Evolutionary conservation across 2,888 invertebrate species (phyloP).

Genomic region (Eristalis arbustorum): DNA sequence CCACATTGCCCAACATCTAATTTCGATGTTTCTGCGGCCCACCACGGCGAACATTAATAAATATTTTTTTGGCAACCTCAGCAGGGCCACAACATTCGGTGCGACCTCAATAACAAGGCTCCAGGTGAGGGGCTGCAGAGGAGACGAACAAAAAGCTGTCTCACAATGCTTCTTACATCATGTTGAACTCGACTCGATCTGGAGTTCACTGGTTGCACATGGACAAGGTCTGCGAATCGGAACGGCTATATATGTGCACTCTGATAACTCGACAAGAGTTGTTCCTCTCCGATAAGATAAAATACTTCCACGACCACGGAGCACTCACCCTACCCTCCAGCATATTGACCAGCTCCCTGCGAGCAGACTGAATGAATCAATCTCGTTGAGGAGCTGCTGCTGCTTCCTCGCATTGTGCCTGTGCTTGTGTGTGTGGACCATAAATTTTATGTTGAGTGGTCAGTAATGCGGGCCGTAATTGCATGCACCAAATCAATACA

Average conservation of each 20-base stretch:
- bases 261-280: conserved; percentile 13
- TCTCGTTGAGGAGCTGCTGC: conserved; percentile 29
- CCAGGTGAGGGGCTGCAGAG: background rate
- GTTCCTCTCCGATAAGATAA: conserved; percentile 42
- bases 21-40: conserved; percentile 46
- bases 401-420: background rate
- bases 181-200: background rate
- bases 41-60: conserved; percentile 58
- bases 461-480: conserved; percentile 60
- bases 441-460: conserved; percentile 54
- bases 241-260: background rate
- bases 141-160: background rate
- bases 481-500: conserved; percentile 65
- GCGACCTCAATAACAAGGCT: conserved; percentile 37
- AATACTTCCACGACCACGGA: background rate
- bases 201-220: conserved; percentile 35
- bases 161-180: conserved; percentile 50
- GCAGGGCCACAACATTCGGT: conserved; percentile 53
- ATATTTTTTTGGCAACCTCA: conserved; percentile 64
- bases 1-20: conserved; percentile 55
- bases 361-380: conserved; percentile 30
- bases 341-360: background rate
- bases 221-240: background rate
- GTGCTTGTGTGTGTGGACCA: conserved; percentile 8
- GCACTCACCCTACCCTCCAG: background rate